Evolutionary conservation across 2,888 invertebrate genomes (phyloP), one percentile per base, ranked within the genome.

Genomic region (Dryococelus australis): DNA sequence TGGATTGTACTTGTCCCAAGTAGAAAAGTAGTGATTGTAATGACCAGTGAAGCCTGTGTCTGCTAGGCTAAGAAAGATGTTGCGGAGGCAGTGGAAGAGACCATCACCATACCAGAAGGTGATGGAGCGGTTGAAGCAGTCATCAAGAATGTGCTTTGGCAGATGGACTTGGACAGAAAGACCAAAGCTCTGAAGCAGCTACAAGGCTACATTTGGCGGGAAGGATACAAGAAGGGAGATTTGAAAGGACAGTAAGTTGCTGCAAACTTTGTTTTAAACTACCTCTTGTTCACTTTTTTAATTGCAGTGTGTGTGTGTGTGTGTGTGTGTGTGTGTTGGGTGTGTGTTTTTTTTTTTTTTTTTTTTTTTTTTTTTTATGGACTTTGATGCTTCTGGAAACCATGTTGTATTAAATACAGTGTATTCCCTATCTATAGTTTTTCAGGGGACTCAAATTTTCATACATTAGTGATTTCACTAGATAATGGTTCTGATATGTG

Each of bases 201-300:
- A n/a, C 99, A 99, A 92, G 98, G 98, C 0, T 94, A 97, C 89
- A 96, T 99, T 90, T 98, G 97, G 97, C 95, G 95, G 90, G 95
- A 96, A 90, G 99, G 97, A 6, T 99, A 98, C 91, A 94, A 95
- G 90, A 94, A 94, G 87, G 97, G 96, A 65, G 94, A 95, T 65
- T 92, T 99, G 5, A 96, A 96, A 92, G 97, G 97, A 92, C 98
- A 98, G 98, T 99, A 93, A 96, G 98, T 97, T 88, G 43, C 43
- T 43, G 35, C n/a, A 51, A 24, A 16, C 20, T 35, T 43, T 1
- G 20, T 80, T 80, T 10, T 43, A 43, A 35, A 35, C n/a, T 53
- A 9, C 24, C 26, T n/a, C 43, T 35, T 47, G 35, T 26, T 28
- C 16, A 24, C 16, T n/a, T 6, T 43, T n/a, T n/a, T n/a, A n/a